Evolutionary conservation across 92 coral and sea anemone species (phyloP).

Genomic region (Pocillopora grandis): DNA sequence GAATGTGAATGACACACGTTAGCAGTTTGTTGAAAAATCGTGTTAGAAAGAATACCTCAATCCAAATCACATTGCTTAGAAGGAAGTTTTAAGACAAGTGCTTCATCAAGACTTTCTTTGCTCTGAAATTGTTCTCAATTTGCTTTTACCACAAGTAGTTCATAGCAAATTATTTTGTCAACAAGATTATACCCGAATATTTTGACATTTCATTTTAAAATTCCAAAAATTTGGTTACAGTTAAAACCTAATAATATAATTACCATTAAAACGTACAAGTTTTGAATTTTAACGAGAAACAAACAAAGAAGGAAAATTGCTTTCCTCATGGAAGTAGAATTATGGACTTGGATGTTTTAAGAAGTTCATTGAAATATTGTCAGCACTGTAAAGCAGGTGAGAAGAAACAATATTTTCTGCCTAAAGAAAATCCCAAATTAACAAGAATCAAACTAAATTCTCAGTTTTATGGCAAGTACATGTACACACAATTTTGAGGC

Average conservation of each 20-base stretch:
- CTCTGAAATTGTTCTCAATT: constrained; percentile 8
- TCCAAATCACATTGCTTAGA: too few relatives aligned
- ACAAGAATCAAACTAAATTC: neutral
- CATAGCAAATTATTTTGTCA: constrained; percentile 16
- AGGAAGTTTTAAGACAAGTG: neutral
- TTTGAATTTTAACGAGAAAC: neutral
- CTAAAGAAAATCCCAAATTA: too few relatives aligned
- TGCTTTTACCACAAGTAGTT: constrained; percentile 8
- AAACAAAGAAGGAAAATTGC: neutral
- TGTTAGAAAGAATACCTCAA: too few relatives aligned
- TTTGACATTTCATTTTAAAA: constrained; percentile 9
- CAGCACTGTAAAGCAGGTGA: constrained; percentile 6
- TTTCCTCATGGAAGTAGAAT: constrained; percentile 1
- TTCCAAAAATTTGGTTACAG: neutral
- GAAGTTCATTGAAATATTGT: neutral
- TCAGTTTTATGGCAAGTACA: neutral
- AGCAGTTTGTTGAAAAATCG: too few relatives aligned
- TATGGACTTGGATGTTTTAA: neutral
- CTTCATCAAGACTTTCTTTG: neutral
- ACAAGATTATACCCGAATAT: constrained; percentile 27
- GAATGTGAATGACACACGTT: too few relatives aligned
- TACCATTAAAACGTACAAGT: too few relatives aligned
- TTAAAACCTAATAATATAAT: neutral
- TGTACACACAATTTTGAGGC: neutral
- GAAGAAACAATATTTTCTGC: neutral